phyloP scores from a whole-genome alignment of 2,113 vertebrate genomes.

The Chaetodon trifascialis region DNA sequence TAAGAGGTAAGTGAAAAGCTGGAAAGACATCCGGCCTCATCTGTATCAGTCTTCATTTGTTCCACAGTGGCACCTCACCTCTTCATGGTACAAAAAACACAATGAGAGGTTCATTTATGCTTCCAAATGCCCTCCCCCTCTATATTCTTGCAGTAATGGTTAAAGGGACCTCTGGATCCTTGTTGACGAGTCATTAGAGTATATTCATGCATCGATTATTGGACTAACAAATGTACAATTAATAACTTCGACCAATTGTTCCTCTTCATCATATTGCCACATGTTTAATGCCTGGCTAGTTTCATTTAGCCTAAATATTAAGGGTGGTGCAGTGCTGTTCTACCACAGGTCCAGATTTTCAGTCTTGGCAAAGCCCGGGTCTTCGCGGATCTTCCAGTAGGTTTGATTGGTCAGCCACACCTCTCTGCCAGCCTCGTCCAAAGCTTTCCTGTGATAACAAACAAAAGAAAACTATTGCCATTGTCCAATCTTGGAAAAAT shows the following conservation, averaged over 20 bases:
- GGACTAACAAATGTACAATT: not conserved
- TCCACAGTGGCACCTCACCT: slow-evolving; percentile 56
- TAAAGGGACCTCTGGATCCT: slow-evolving; percentile 1
- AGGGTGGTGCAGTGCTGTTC: not conserved
- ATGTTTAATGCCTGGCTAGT: not conserved
- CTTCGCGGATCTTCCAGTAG: slow-evolving; percentile 90
- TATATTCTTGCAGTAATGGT: not conserved
- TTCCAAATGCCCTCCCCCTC: not conserved
- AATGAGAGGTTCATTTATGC: slow-evolving; percentile 59
- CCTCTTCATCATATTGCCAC: not conserved
- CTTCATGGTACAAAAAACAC: slow-evolving; percentile 2
- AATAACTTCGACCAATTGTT: not conserved
- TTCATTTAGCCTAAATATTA: not conserved
- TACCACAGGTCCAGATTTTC: slow-evolving; percentile 92
- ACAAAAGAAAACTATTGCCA: not conserved
- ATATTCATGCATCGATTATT: not conserved
- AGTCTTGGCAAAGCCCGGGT: slow-evolving; percentile 88
- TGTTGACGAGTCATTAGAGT: not conserved
- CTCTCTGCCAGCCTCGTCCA: slow-evolving; percentile 87
- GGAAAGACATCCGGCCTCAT: slow-evolving; percentile 43
- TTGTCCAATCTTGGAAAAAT: not conserved
- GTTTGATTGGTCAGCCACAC: slow-evolving; percentile 90
- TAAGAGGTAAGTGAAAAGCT: slow-evolving; percentile 17
- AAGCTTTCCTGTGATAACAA: slow-evolving; percentile 79
- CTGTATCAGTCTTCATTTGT: slow-evolving; percentile 61